Base-by-base conservation (phyloP, 1,140 invertebrate genomes). In the Ooceraea biroi region DNA sequence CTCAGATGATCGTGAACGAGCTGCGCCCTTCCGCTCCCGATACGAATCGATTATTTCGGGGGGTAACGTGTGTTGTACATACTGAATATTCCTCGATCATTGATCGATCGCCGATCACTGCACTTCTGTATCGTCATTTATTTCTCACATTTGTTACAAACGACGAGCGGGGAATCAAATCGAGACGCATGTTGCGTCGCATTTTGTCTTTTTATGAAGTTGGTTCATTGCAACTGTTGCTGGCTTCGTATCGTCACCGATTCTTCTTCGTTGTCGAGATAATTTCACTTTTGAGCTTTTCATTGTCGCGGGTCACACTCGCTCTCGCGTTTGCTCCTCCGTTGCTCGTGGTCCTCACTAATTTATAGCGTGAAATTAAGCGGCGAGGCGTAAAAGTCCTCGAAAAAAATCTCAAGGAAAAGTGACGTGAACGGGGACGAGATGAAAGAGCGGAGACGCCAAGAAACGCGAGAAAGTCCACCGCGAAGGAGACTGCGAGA, bases 331-430 rank as follows among this genome's bases (percentile, higher is more conserved):
- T 55, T 27, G 25, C 46, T 52, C 30, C n/a, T 57, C 44, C 19
- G n/a, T 25, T n/a, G 19, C n/a, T 44, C 50, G 12, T n/a, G 61
- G 17, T 10, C 10, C 41, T 73, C 55, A 60, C 46, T 68, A 60
- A 74, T 74, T 85, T 74, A 74, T 22, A 60, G 61, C 44, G 46
- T 83, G 52, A 71, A 85, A 83, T 68, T 83, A 82, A 82, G 57
- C 52, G 46, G 48, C 12, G 30, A 48, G 8, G 30, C 25, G 22
- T 17, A 84, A 63, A 80, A 25, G 52, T 66, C 14, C 17, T 58
- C 36, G 11, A 30, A 65, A 74, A 83, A 83, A 74, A 74, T 57
- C 44, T 85, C 46, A 50, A 52, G 52, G 44, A 73, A 82, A 74
- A 74, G n/a, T 73, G 44, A 22, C 19, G 57, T 30, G 55, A 82